Evolutionary conservation across 2,888 invertebrate genomes (phyloP), one percentile per base, ranked within the genome.

Genomic region (Polyommatus icarus): DNA sequence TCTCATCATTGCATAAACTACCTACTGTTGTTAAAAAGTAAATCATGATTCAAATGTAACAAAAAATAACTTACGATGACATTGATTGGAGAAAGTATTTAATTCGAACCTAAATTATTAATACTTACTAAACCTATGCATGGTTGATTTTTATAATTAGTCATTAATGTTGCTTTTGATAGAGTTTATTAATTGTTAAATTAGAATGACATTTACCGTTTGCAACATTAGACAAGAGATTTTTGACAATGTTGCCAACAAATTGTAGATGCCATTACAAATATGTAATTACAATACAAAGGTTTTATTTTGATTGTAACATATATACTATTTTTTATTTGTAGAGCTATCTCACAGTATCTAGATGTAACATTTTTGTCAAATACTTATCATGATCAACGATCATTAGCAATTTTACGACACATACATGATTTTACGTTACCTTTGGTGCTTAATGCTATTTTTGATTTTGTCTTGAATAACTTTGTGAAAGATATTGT

Each of bases 161-260:
- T 54, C 54, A 20, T 50, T 75, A 75, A 75, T 75, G 54, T 75
- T 75, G 75, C 15, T 75, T 75, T 75, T 75, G 7, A 54, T 75
- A 75, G 75, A 75, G 50, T 75, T 75, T 75, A 75, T 75, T 54
- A 54, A 24, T 54, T 75, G 75, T 75, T 75, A 75, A 75, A 54
- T 29, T 75, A 75, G 20, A 50, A 24, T 50, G 46, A 24, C 24
- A 46, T 40, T 40, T 72, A 72, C 40, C 20, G 24, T 12, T 10
- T 20, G 73, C 73, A 73, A 73, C 20, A 73, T 46, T 40, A 40
- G 12, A 72, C 8, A 20, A 20, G 5, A 59, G 1, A 20, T 59
- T 46, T 46, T 46, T 10, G 59, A 59, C 18, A 59, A 59, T 20
- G 59, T 59, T 59, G 59, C 59, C 15, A 59, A 59, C 54, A 59